phyloP scores from a whole-genome alignment of 2,888 invertebrate species.

The Oasisia sp. region DNA sequence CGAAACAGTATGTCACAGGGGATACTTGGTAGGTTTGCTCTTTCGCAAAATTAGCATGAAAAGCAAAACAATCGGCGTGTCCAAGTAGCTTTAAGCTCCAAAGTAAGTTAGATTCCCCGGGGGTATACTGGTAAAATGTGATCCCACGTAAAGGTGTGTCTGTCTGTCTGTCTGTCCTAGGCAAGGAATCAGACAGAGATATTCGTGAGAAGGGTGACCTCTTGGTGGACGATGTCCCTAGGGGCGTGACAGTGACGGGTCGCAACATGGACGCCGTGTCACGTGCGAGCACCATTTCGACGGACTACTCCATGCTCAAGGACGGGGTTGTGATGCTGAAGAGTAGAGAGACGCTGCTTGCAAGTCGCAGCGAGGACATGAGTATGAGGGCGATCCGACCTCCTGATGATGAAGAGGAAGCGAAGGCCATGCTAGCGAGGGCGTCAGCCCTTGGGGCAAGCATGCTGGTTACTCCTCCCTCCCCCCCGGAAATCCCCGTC shows the following conservation, averaged over 20 bases:
- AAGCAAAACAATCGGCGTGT: no score
- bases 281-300: background rate
- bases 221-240: no score
- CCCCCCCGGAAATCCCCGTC: slow-evolving; percentile 23
- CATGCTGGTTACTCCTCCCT: slow-evolving; percentile 17
- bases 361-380: slow-evolving; percentile 1
- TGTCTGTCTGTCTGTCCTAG: no score
- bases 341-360: background rate
- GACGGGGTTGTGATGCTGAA: background rate
- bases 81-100: no score
- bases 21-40: no score
- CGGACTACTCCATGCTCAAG: background rate
- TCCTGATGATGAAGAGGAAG: background rate
- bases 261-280: background rate
- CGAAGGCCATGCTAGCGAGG: slow-evolving; percentile 6
- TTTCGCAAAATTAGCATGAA: no score
- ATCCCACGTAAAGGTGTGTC: no score
- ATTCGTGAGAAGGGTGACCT: no score
- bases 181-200: no score
- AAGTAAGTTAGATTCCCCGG: no score
- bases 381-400: background rate
- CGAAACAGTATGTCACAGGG: no score
- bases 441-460: background rate
- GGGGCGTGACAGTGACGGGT: background rate
- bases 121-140: no score